Base-by-base conservation (phyloP, 30 jellyfish, hydroid and myxozoan genomes). In the Aurelia aurita complex sp. Pacific region DNA sequence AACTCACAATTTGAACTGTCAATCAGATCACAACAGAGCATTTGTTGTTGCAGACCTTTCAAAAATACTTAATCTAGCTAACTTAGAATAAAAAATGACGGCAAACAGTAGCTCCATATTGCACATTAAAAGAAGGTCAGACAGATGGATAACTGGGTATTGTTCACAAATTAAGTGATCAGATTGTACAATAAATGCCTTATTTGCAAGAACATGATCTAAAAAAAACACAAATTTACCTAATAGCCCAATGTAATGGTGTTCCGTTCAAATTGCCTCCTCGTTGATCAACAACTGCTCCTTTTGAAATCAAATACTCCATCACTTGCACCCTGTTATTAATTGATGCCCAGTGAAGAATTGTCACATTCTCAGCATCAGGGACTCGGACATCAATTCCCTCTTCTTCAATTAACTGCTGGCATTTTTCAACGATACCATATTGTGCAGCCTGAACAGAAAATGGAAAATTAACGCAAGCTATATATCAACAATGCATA, bases 301-400 rank as follows among this genome's bases (percentile, higher is more conserved):
- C 97, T 63, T 85, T 88, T 32, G 91, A 74, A 29, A 94, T 51
- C 50, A 82, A 83, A 64, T 88, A 93, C 97, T 79, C 88, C 70
- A 93, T 96, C 32, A 93, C 88, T 35, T 73, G 82, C 6, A 76
- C 50, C 81, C 97, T 76, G 90, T 93, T 93, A 69, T 93, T 93
- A 17, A 93, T 93, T 9, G 98, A 87, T 38, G 98, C 98, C 98
- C 98, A 93, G 69, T 93, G 98, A 52, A 93, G 89, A 15, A 79
- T 82, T 14, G 97, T 87, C 52, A 93, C 98, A 88, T 93, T 88
- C 74, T 93, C 98, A 5, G 95, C 86, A 88, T 93, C 98, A 11
- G 98, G 98, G 1, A 73, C 85, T 54, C 96, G 67, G 77, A 93
- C 92, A 79, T 93, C 97, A 53, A 68, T 46, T 52, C 97, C 96